These are phyloP conservation scores for Regulus satrapa DNA, from an alignment of 2,113 vertebrate species.

Conservation along the genomic window DNA sequence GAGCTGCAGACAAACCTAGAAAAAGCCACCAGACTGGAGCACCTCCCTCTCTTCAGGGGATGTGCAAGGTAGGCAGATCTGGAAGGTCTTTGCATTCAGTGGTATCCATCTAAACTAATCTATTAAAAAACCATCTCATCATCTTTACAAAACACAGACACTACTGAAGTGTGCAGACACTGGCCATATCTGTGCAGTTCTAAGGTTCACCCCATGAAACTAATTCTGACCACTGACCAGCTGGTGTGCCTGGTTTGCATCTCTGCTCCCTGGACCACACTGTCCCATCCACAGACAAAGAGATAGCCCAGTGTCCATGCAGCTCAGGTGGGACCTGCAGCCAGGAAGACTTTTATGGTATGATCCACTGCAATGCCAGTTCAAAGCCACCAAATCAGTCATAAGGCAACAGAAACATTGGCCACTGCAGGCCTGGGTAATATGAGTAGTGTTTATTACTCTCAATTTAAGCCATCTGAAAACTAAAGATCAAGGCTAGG, in stretches of 20 bases:
- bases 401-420: background rate
- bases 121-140: background rate
- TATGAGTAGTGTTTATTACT: background rate
- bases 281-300: background rate
- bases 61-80: background rate
- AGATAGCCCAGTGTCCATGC: background rate
- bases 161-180: background rate
- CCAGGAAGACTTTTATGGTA: background rate
- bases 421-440: background rate
- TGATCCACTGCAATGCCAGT: background rate
- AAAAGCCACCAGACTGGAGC: background rate
- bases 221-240: background rate
- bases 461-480: background rate
- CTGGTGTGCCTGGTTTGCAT: background rate
- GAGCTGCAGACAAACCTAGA: background rate
- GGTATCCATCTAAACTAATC: too few relatives aligned
- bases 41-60: background rate
- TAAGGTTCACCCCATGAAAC: background rate
- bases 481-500: background rate
- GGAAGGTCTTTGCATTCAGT: background rate
- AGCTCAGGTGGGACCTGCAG: fast-evolving
- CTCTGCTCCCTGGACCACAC: background rate
- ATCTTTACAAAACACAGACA: background rate
- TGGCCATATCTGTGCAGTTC: fast-evolving
- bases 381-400: background rate